phyloP scores from a whole-genome alignment of 2,888 invertebrate genomes.

The Acleris holmiana region DNA sequence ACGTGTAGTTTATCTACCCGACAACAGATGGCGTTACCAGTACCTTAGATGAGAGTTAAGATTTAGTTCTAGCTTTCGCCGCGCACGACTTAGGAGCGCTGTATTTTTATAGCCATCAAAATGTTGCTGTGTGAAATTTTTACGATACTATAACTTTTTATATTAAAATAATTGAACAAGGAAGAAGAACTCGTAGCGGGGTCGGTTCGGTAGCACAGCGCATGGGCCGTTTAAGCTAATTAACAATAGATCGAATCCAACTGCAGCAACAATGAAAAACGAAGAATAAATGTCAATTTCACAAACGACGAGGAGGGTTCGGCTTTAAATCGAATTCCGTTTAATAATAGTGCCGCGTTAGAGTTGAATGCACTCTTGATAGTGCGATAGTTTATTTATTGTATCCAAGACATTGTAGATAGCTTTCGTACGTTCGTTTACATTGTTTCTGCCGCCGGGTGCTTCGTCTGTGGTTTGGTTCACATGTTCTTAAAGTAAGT shows the following conservation, averaged over 20 bases:
- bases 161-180: too few relatives aligned
- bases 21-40: slow-evolving; percentile 72
- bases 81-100: slow-evolving; percentile 4
- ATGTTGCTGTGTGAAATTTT: too few relatives aligned
- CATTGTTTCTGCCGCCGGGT: slow-evolving; percentile 46
- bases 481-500: slow-evolving; percentile 3
- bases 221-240: slow-evolving; percentile 82
- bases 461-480: slow-evolving; percentile 13
- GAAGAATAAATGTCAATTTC: slow-evolving; percentile 85
- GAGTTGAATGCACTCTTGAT: slow-evolving; percentile 83
- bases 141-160: too few relatives aligned
- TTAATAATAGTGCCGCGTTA: slow-evolving; percentile 81
- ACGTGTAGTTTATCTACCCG: slow-evolving; percentile 60
- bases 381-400: slow-evolving; percentile 78
- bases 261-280: slow-evolving; percentile 83
- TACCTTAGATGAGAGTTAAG: slow-evolving; percentile 37
- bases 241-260: slow-evolving; percentile 82
- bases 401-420: slow-evolving; percentile 56
- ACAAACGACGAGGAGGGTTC: slow-evolving; percentile 83
- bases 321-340: slow-evolving; percentile 83
- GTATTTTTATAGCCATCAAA: not conserved
- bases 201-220: slow-evolving; percentile 64
- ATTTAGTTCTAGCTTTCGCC: slow-evolving; percentile 54
- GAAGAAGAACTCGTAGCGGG: slow-evolving; percentile 44
- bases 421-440: slow-evolving; percentile 48